Conservation (phyloP, 2,888 invertebrate species). For the Heliconius sara region DNA sequence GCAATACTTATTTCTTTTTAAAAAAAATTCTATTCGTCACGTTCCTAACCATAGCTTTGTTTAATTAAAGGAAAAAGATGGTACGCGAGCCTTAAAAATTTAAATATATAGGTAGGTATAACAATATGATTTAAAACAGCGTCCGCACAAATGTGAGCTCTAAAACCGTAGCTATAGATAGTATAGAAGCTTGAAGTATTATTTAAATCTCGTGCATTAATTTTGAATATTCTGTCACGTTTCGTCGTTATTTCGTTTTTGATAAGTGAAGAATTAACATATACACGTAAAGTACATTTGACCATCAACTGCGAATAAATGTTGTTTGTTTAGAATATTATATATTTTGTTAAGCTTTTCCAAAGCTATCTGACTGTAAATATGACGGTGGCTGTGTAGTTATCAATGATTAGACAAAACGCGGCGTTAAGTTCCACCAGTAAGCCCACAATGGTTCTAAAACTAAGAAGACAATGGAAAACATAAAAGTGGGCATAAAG, state of each 20-base stretch:
- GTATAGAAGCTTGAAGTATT: background rate
- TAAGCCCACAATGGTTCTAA: no score
- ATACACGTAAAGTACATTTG: slow-evolving; percentile 26
- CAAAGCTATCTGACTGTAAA: background rate
- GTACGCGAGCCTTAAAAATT: background rate
- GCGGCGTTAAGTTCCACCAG: background rate
- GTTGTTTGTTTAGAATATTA: background rate
- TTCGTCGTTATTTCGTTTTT: slow-evolving; percentile 19
- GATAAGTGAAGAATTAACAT: slow-evolving; percentile 26
- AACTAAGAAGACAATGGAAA: no score
- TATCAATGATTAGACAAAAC: background rate
- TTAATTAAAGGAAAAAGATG: slow-evolving; percentile 31
- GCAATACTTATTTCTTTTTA: slow-evolving; percentile 13
- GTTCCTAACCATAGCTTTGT: slow-evolving; percentile 27
- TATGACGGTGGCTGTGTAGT: background rate
- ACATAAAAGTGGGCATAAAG: no score
- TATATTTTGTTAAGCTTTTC: background rate
- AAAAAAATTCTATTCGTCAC: slow-evolving; percentile 21
- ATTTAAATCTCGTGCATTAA: slow-evolving; percentile 17
- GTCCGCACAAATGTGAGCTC: background rate
- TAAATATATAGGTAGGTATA: slow-evolving; percentile 14
- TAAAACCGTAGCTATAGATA: background rate
- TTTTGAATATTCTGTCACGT: slow-evolving; percentile 18
- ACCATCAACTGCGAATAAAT: background rate
- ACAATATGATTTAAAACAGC: slow-evolving; percentile 7